Conservation (phyloP, 2,888 invertebrate species). For the Ichneumoninae sp. region DNA sequence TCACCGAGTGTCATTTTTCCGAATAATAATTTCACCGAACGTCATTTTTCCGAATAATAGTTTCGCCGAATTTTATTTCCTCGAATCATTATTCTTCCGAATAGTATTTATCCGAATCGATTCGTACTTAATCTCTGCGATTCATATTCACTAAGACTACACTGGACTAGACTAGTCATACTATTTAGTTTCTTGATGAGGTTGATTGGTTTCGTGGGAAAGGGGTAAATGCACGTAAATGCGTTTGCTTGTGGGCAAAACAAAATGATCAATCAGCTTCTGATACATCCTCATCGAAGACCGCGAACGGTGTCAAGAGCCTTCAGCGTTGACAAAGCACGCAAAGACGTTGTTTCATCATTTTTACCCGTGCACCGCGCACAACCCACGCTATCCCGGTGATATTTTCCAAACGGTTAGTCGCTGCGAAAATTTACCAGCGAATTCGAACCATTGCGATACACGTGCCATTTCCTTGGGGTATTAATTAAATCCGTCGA, state of each 20-base stretch:
- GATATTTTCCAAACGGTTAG: conserved; percentile 12
- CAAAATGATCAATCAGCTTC: background rate
- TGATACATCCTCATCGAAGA: background rate
- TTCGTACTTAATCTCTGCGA: too few species aligned
- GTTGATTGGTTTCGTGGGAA: background rate
- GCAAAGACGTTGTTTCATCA: background rate
- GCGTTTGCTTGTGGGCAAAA: background rate
- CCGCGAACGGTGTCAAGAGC: background rate
- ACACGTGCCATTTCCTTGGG: background rate
- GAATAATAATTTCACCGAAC: too few species aligned
- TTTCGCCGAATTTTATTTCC: too few species aligned
- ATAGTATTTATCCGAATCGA: too few species aligned
- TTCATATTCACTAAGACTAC: too few species aligned
- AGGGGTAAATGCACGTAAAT: background rate
- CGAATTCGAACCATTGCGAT: conserved; percentile 16
- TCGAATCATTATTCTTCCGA: too few species aligned
- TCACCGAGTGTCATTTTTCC: too few species aligned
- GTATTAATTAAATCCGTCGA: conserved; percentile 40
- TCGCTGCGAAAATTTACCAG: conserved; percentile 20
- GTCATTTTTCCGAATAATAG: too few species aligned
- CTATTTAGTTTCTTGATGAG: too few species aligned
- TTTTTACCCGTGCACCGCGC: background rate
- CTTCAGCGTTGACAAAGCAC: background rate
- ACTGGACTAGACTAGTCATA: too few species aligned
- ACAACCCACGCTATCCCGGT: background rate